Evolutionary conservation across 37 sponge, comb jelly and placozoan species (phyloP).

Genomic region (Diacarnus erythraeanus): DNA sequence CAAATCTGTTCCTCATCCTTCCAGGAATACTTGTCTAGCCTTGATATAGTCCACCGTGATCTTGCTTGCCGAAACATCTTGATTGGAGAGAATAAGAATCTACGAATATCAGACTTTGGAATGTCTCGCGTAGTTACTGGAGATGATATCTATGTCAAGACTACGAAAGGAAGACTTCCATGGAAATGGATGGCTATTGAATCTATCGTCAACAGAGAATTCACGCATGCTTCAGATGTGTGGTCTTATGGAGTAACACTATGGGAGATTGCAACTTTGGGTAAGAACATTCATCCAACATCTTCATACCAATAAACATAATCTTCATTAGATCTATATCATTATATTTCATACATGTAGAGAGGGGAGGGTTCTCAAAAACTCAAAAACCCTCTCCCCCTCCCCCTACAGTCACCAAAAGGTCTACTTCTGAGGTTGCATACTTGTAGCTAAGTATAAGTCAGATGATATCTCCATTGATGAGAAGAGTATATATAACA

Average conservation of each 20-base stretch:
- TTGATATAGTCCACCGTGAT: slow-evolving; percentile 78
- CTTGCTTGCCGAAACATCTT: slow-evolving; percentile 83
- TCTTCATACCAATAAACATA: not conserved
- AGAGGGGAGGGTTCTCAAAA: no score
- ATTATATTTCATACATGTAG: not conserved
- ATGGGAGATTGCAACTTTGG: slow-evolving; percentile 78
- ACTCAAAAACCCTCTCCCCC: no score
- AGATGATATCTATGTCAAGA: slow-evolving; percentile 73
- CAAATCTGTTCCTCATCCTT: not conserved
- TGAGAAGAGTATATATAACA: no score
- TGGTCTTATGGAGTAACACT: slow-evolving; percentile 78
- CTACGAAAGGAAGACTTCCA: slow-evolving; percentile 55
- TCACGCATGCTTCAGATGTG: slow-evolving; percentile 76
- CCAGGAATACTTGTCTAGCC: slow-evolving; percentile 69
- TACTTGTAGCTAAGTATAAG: no score
- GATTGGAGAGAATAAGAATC: slow-evolving; percentile 64
- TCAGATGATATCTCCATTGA: no score
- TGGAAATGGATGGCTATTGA: slow-evolving; percentile 87
- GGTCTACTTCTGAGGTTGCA: no score
- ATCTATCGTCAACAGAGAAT: slow-evolving; percentile 70
- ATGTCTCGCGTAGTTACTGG: slow-evolving; percentile 52
- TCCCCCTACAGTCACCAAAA: no score
- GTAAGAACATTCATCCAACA: slow-evolving; percentile 23
- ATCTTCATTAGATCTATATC: not conserved
- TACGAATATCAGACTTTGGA: slow-evolving; percentile 85